phyloP scores from a whole-genome alignment of 2,113 vertebrate genomes.

The Chamaea fasciata region DNA sequence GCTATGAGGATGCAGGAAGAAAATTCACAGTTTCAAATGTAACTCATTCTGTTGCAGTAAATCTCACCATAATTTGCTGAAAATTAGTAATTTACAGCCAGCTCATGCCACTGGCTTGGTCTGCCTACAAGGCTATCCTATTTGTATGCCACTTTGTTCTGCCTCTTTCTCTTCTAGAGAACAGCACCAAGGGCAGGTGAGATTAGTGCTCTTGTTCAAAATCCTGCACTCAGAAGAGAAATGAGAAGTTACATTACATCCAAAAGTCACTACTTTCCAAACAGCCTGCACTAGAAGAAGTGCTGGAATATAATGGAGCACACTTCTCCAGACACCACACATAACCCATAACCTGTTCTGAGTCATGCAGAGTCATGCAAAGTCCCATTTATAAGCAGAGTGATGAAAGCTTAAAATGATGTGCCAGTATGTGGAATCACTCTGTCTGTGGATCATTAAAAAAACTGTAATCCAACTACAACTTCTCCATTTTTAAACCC shows the following conservation, averaged over 20 bases:
- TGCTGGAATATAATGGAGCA: rapidly evolving
- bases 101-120: not conserved
- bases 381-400: not conserved
- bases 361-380: not conserved
- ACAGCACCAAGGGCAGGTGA: not conserved
- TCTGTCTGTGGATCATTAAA: not conserved
- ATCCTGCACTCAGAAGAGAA: not conserved
- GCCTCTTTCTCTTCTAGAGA: not conserved
- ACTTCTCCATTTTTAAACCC: not conserved
- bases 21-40: not conserved
- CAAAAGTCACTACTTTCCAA: not conserved
- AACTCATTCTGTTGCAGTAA: not conserved
- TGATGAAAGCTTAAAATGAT: not conserved
- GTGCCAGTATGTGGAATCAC: not conserved
- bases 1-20: not conserved
- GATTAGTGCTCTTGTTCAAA: not conserved
- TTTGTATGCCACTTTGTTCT: not conserved
- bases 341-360: rapidly evolving
- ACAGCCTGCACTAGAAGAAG: not conserved
- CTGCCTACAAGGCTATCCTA: not conserved
- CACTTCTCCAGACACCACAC: not conserved
- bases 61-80: not conserved
- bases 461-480: not conserved
- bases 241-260: not conserved
- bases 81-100: not conserved